Base-by-base conservation (phyloP, 2,797 vertebrate species). In the Melanogrammus aeglefinus region DNA sequence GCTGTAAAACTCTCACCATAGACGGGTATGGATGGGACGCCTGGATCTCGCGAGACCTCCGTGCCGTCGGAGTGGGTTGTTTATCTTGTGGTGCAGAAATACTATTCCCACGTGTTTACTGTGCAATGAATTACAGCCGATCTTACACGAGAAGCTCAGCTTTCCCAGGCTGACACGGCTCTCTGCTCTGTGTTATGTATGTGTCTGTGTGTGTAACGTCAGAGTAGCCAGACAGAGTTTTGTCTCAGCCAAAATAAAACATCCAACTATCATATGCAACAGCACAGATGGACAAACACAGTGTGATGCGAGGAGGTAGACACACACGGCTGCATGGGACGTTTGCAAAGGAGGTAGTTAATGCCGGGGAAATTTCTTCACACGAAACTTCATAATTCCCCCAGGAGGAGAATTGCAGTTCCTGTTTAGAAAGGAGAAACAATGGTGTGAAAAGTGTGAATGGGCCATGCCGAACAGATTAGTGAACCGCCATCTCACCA, bases 1-100 rank as follows among this genome's bases (percentile, higher is more conserved):
- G 0, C 85, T 82, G 85, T 86, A 94, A 95, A 95, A 95, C 95
- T 95, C 94, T 95, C 95, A 95, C 92, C 93, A 93, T 95, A 94
- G 92, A 88, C 83, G 36, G 89, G 82, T 90, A 83, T 88, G 85
- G 87, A 90, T 88, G 82, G 77, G 82, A 79, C 85, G 84, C 77
- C 83, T 29, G 73, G 1, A 7, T 90, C 73, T 95, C 94, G 94
- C 94, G 94, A 95, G 93, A 95, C 47, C 0, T 82, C 76, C 81
- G 77, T 72, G 72, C 29, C 29, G 88, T 83, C n/a, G 57, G 83
- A 81, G 88, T 66, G 77, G 86, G 29, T 91, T 89, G 92, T 90
- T 92, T 93, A 91, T 91, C 92, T 89, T 92, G 90, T 84, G 85
- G 87, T 74, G 88, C 86, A 89, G 91, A 86, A 89, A 89, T 90